Conservation (phyloP, 2,113 vertebrate genomes). For the Daphoenositta chrysoptera region DNA sequence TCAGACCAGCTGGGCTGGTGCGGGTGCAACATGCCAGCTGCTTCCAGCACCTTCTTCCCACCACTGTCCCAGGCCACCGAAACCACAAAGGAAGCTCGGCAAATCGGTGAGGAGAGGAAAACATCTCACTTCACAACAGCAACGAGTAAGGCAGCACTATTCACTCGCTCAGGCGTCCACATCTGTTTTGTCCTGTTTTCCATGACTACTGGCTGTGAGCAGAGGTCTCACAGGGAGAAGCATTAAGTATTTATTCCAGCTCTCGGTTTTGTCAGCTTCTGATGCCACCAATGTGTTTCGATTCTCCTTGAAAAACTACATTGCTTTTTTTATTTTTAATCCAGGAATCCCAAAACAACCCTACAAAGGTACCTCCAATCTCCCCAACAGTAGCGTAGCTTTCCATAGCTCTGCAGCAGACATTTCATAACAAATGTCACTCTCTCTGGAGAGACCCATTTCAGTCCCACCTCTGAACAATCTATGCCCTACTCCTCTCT, state of each 20-base stretch:
- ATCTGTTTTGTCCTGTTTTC: constrained; percentile 59
- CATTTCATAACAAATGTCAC: not conserved
- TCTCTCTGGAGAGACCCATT: not conserved
- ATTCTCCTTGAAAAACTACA: not conserved
- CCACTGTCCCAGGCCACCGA: not conserved
- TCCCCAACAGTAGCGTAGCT: not conserved
- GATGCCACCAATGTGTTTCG: not conserved
- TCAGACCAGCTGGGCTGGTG: not conserved
- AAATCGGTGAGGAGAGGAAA: not conserved
- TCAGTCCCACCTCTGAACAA: not conserved
- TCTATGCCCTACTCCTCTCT: not conserved
- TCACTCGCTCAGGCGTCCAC: not conserved
- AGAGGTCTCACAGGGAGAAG: constrained; percentile 45
- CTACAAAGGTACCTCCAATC: not conserved
- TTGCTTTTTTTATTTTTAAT: not conserved
- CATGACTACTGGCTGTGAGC: constrained; percentile 43
- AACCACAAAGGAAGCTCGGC: not conserved
- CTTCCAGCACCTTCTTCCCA: not conserved
- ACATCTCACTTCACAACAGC: not conserved
- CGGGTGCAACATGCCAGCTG: not conserved
- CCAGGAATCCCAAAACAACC: not conserved
- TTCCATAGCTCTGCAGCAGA: not conserved
- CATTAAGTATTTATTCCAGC: constrained; percentile 55
- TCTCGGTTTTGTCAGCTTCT: constrained; percentile 5
- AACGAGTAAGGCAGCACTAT: not conserved